phyloP scores from a whole-genome alignment of 30 jellyfish, hydroid and myxozoan species.

The Pelagia noctiluca region DNA sequence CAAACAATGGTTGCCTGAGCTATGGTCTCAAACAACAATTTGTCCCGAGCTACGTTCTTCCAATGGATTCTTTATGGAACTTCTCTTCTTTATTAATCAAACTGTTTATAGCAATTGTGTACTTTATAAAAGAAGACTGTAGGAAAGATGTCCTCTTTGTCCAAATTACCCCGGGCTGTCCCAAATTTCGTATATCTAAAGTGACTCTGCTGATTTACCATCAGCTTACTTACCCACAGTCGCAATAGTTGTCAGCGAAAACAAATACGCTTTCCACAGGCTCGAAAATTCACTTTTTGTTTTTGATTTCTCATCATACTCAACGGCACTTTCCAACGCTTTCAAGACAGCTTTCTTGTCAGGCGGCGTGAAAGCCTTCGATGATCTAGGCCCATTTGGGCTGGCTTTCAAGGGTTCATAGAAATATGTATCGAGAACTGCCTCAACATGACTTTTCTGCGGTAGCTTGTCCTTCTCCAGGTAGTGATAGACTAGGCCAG shows the following conservation, averaged over 20 bases:
- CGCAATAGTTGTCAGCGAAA: slow-evolving; percentile 62
- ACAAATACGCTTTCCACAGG: slow-evolving; percentile 62
- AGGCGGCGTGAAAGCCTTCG: background rate
- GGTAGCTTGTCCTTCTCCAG: slow-evolving; percentile 25
- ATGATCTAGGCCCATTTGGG: slow-evolving; percentile 39
- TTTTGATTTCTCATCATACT: slow-evolving; percentile 1
- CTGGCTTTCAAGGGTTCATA: slow-evolving; percentile 7
- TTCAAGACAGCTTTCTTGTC: slow-evolving; percentile 4
- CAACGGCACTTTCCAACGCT: slow-evolving; percentile 44
- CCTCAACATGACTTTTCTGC: background rate
- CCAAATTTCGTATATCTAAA: background rate
- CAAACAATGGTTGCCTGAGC: too few relatives aligned
- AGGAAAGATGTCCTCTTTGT: background rate
- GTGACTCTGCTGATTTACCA: background rate
- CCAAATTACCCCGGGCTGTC: background rate
- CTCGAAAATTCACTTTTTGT: slow-evolving; percentile 34
- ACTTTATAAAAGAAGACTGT: too few relatives aligned
- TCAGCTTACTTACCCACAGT: slow-evolving; percentile 59
- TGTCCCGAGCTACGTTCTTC: background rate
- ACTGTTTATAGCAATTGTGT: background rate
- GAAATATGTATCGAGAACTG: slow-evolving; percentile 19
- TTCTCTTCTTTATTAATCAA: background rate
- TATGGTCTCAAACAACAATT: too few relatives aligned
- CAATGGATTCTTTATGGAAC: background rate
- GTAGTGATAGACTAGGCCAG: slow-evolving; percentile 48